Evolutionary conservation across 2,888 invertebrate genomes (phyloP), one percentile per base, ranked within the genome.

Genomic region (Bruchidius siliquastri): DNA sequence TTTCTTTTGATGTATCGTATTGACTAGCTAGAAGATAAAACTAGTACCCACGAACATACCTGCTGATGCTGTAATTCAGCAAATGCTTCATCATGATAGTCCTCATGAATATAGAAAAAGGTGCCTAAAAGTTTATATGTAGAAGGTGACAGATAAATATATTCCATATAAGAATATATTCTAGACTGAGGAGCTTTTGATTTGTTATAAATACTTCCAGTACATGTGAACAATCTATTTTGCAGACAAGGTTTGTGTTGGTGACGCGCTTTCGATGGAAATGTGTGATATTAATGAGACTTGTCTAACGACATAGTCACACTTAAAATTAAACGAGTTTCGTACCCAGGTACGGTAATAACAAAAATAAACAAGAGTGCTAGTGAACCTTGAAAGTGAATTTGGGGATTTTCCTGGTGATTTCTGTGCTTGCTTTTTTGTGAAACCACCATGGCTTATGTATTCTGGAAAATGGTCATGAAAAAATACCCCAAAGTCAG

Each of bases 381-480:
- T 49, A 13, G 18, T 49, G 49, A 18, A 49, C 49, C 49, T 49
- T 49, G 49, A 49, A 49, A 49, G 49, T 72, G 71, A 71, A 74
- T 74, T 69, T 77, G 71, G 76, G 69, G 71, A 76, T 78, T 74
- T 74, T 77, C 75, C 73, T 68, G 20, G 68, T 68, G 68, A 10
- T 21, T 22, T 70, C 20, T 70, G 22, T 22, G 70, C 0, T 22
- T 22, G 10, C 13, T 22, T 69, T 69, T 3, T 70, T 22, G 20
- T 20, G 68, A 6, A 20, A 10, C 20, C 71, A 80, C 76, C 75
- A 90, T 90, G 90, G 90, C 90, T 79, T 90, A 90, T 85, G 89
- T 90, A 76, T 86, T 90, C 77, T 90, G 89, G 90, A 87, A 89
- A 80, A 89, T 90, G 77, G 86, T 90, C 76, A 89, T 89, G 88